A percentile compares a stretch with the other conserved stretches of the same genome.
Conservation (phyloP, 2,888 invertebrate species). For the Sarcophaga rosellei region DNA sequence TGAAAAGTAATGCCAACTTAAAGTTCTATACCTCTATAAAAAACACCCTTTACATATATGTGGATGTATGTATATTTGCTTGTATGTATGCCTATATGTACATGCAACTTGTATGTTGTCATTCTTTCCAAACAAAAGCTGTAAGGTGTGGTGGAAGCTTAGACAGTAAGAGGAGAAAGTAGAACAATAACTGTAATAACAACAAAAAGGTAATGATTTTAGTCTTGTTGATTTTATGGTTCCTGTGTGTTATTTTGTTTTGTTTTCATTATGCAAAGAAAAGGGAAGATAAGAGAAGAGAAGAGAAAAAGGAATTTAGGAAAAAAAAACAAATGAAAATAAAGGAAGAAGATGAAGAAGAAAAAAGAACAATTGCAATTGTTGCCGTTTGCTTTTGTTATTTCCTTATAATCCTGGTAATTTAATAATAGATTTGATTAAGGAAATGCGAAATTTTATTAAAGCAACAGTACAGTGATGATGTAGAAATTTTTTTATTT, state of each 20-base stretch:
- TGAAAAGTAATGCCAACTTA: no score
- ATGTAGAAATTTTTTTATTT: constrained; percentile 23
- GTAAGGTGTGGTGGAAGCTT: neutral
- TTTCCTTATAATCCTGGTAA: constrained; percentile 41
- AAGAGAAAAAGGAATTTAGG: constrained; percentile 12
- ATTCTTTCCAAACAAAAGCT: constrained; percentile 5
- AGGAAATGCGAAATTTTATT: constrained; percentile 61
- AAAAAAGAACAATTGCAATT: constrained; percentile 41
- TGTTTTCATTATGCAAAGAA: neutral
- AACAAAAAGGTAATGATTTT: constrained; percentile 47
- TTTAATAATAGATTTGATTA: constrained; percentile 65
- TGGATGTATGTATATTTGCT: no score
- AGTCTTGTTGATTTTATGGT: constrained; percentile 59
- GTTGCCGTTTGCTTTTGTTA: neutral
- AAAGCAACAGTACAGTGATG: constrained; percentile 21
- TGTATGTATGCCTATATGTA: neutral
- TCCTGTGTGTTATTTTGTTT: constrained; percentile 31
- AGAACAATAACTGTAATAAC: constrained; percentile 21
- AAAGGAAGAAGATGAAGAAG: neutral
- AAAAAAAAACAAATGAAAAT: constrained; percentile 11
- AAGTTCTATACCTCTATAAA: no score
- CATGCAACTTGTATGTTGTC: constrained; percentile 31
- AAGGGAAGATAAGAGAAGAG: no score
- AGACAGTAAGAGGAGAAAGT: neutral
- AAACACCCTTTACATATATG: no score